phyloP scores from a whole-genome alignment of 2,888 invertebrate species.

The Agapetus fuscipes region DNA sequence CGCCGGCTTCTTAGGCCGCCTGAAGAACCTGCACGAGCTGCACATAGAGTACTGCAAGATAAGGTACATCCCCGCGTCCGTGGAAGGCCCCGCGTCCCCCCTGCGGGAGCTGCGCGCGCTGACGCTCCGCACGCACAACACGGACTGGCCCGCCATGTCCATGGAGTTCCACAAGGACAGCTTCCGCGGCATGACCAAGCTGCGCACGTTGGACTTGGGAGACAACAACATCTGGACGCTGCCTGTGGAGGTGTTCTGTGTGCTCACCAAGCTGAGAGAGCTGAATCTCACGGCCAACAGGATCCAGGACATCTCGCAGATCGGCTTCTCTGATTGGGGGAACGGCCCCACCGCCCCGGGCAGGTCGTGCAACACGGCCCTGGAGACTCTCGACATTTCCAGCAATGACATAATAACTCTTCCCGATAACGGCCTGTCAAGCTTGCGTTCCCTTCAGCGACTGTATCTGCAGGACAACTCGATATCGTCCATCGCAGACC shows the following conservation, averaged over 20 bases:
- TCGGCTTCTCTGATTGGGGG: slow-evolving; percentile 67
- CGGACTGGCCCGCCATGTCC: slow-evolving; percentile 71
- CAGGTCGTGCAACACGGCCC: slow-evolving; percentile 58
- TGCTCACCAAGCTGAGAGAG: slow-evolving; percentile 55
- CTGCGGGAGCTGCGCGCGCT: slow-evolving; percentile 57
- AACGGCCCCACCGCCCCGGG: slow-evolving; percentile 55
- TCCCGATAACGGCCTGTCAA: slow-evolving; percentile 61
- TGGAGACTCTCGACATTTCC: slow-evolving; percentile 64
- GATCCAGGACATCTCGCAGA: slow-evolving; percentile 64
- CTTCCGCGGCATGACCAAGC: slow-evolving; percentile 56
- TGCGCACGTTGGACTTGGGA: slow-evolving; percentile 59
- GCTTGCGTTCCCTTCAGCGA: slow-evolving; percentile 57
- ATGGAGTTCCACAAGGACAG: slow-evolving; percentile 65
- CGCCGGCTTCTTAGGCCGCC: slow-evolving; percentile 48
- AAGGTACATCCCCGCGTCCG: slow-evolving; percentile 60
- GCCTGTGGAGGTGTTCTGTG: slow-evolving; percentile 63
- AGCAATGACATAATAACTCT: slow-evolving; percentile 61
- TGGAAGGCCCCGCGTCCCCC: slow-evolving; percentile 56
- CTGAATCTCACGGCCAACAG: slow-evolving; percentile 69
- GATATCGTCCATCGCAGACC: slow-evolving; percentile 62
- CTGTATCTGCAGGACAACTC: slow-evolving; percentile 68
- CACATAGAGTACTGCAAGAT: slow-evolving; percentile 70
- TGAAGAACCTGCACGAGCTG: slow-evolving; percentile 57
- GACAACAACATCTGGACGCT: slow-evolving; percentile 71
- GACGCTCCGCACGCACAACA: slow-evolving; percentile 63